Evolutionary conservation across 2,888 invertebrate genomes (phyloP), one percentile per base, ranked within the genome.

Genomic region (Ceratothoa steindachneri): DNA sequence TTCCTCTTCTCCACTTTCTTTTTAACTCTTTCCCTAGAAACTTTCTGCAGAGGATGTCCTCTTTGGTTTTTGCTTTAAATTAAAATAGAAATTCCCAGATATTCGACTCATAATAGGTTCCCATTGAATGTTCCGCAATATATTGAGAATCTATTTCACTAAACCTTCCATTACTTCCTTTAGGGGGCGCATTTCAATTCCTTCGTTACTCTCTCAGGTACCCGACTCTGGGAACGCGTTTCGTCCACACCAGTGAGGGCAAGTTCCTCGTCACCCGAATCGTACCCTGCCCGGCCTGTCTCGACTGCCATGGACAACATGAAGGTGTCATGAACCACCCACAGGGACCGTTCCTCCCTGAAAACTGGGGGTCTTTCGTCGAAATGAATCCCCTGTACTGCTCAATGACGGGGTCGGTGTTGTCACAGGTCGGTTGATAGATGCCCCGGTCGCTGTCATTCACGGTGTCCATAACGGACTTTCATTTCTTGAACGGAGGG

Each of bases 171-270:
- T n/a, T n/a, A n/a, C n/a, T n/a, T n/a, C n/a, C n/a, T n/a, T n/a
- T n/a, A n/a, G n/a, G n/a, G n/a, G n/a, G n/a, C n/a, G n/a, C n/a
- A n/a, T n/a, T n/a, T n/a, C n/a, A n/a, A n/a, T n/a, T n/a, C n/a
- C n/a, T n/a, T n/a, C n/a, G n/a, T n/a, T n/a, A n/a, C n/a, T n/a
- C n/a, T 30, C 0, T 19, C 53, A 77, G 77, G 77, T 77, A 73
- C 67, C 77, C 76, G 7, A 77, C 31, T 29, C 0, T 82, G 87
- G 97, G 97, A 24, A 97, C 97, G 0, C 89, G 98, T 53, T 99
- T 99, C 85, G 95, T 97, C 1, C 98, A 99, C 84, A 97, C 97
- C 0, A 96, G 96, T 0, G 96, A 97, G 80, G 98, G 98, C 0
- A 90, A 94, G 82, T 92, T 97, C 84, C 87, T 99, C 52, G 94